Base-by-base conservation (phyloP, 2,888 invertebrate genomes). In the Hybos culiciformis region DNA sequence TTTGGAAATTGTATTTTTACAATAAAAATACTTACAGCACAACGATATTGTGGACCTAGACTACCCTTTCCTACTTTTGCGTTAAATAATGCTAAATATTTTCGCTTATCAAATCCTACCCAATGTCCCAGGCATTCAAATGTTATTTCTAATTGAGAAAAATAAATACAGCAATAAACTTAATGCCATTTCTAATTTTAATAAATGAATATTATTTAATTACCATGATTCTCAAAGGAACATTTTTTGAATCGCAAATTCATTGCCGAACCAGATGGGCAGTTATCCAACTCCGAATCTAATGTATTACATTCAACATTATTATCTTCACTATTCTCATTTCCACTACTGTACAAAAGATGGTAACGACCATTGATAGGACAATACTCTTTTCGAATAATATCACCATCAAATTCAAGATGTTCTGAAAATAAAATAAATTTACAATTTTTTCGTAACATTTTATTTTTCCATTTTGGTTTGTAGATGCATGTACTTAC, bases 61-160 rank as follows among this genome's bases (percentile, higher is more conserved):
- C 63, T 56, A 18, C 65, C 65, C 5, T 34, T 21, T 14, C 36
- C 39, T 11, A 40, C 39, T 46, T 68, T 59, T 29, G 68, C 70
- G 52, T 76, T 74, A 44, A 70, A 61, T 45, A 77, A 66, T 8
- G 75, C 72, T 44, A 78, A 57, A 57, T 72, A 78, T 24, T 68
- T 67, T 51, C 75, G 70, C 18, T 70, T 69, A 47, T 69, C 66
- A 6, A 67, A 61, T 11, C 72, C 73, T 45, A 68, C 65, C 79
- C 79, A 79, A 52, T 72, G 72, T 20, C 76, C 79, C 49, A 79
- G 59, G 56, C 79, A 79, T 50, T 75, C 72, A 53, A 75, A 75
- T 43, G 68, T 71, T 43, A 75, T 63, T 53, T 74, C 75, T 73
- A 58, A 12, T 29, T 29, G 5, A 23, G 5, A 23, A 7, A 23